Evolutionary conservation across 2,888 invertebrate species (phyloP).

Genomic region (Aphrophora alni): DNA sequence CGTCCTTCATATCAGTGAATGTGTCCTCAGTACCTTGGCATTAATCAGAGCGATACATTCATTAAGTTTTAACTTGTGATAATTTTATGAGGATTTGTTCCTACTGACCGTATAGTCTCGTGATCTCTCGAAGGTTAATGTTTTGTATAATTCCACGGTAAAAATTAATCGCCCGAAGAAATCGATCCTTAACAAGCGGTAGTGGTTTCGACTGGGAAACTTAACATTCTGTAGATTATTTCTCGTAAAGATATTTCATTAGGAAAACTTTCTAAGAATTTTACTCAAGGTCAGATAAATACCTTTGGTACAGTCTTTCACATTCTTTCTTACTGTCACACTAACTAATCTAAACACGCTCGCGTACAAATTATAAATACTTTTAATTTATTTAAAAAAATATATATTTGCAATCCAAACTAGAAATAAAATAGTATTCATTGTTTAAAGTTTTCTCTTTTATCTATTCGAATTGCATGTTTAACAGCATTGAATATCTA

Average conservation of each 20-base stretch:
- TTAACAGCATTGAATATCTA: too few species aligned
- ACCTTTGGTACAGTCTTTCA: too few species aligned
- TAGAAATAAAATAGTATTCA: too few species aligned
- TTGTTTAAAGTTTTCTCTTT: too few species aligned
- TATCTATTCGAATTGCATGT: too few species aligned
- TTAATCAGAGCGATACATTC: background rate
- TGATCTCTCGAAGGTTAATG: background rate
- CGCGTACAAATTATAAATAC: too few species aligned
- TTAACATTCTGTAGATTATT: too few species aligned
- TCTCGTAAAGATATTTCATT: background rate
- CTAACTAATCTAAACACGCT: too few species aligned
- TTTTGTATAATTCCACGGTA: background rate
- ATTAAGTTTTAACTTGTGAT: background rate
- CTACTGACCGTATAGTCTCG: background rate
- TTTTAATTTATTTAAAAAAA: too few species aligned
- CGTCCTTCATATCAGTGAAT: background rate
- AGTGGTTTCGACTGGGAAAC: too few species aligned
- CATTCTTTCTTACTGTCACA: too few species aligned
- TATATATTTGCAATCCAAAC: too few species aligned
- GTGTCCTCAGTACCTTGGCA: background rate
- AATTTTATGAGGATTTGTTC: background rate
- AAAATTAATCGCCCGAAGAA: background rate
- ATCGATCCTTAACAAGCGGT: background rate
- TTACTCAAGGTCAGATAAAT: background rate
- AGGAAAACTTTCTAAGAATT: background rate